Evolutionary conservation across 2,797 vertebrate genomes (phyloP), one percentile per base, ranked within the genome.

Genomic region (Xenopus petersii): DNA sequence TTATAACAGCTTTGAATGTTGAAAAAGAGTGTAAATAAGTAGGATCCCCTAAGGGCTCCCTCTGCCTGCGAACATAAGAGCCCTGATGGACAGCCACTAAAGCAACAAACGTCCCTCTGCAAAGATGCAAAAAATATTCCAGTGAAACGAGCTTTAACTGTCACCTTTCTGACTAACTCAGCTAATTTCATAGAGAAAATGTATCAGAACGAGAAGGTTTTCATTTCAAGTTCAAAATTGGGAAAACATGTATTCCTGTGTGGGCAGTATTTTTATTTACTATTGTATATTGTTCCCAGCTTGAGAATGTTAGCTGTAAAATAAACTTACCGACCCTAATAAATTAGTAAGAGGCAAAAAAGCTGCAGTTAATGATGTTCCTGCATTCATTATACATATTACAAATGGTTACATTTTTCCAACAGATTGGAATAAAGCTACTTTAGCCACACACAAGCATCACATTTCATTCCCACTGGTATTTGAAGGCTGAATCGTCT

Each of bases 1-100:
- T 92, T 93, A 92, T 92, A 92, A 93, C 92, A 93, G 92, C 91
- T 93, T 92, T 89, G 85, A 89, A 91, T 94, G 91, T 93, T 93
- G 91, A 92, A 93, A 91, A 94, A 94, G 91, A 92, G 90, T 91
- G 93, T 92, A 97, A 96, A 97, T 94, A 98, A 96, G 92, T 92
- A 93, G 94, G 92, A 93, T 95, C 94, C 94, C 94, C 92, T 84
- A 92, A 87, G 86, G 91, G 90, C 89, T 89, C 89, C 81, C 89
- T 90, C 89, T 88, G 90, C 82, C 90, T 91, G 91, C 89, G 91
- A 91, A 87, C 87, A 92, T 89, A 92, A 92, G 89, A 88, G 88
- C 88, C 36, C 79, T 92, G 92, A 93, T 92, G 91, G 90, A 93
- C 92, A 93, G 89, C 88, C 88, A 88, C 88, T 71, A 81, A 81